Evolutionary conservation across 2,113 vertebrate species (phyloP).

Genomic region (Pardalotus punctatus): DNA sequence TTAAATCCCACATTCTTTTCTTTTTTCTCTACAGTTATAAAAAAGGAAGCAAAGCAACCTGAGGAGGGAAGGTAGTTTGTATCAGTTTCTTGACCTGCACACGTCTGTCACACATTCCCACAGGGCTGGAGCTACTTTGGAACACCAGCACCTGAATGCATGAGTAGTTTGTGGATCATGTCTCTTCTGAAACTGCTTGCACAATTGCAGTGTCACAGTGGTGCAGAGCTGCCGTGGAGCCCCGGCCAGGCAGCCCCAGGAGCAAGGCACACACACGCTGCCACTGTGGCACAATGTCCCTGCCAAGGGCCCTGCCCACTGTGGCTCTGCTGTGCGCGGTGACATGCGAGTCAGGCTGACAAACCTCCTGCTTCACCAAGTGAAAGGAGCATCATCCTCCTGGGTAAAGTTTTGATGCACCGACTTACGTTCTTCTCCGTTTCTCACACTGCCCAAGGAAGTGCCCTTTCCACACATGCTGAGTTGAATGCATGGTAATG

Average conservation of each 20-base stretch:
- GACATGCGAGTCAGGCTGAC: not conserved
- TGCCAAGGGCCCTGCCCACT: not conserved
- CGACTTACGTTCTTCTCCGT: not conserved
- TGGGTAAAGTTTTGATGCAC: not conserved
- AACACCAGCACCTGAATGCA: not conserved
- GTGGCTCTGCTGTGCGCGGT: not conserved
- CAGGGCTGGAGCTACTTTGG: not conserved
- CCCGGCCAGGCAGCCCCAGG: too few relatives aligned
- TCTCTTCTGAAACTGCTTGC: not conserved
- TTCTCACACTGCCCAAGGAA: not conserved
- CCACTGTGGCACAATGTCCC: too few relatives aligned
- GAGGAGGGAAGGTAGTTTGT: not conserved
- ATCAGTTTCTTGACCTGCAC: not conserved
- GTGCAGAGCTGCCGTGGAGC: not conserved
- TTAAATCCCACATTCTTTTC: conserved; percentile 7
- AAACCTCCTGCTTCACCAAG: not conserved
- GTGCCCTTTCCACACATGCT: not conserved
- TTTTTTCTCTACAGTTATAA: not conserved
- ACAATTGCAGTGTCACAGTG: accelerated
- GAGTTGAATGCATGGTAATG: not conserved
- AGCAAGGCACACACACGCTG: accelerated
- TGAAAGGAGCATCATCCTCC: not conserved
- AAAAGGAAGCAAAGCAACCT: conserved; percentile 29
- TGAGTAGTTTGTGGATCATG: not conserved
- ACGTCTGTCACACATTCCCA: not conserved